Evolutionary conservation across 1,140 invertebrate genomes (phyloP), one percentile per base, ranked within the genome.

Genomic region (Drosophila parvula): DNA sequence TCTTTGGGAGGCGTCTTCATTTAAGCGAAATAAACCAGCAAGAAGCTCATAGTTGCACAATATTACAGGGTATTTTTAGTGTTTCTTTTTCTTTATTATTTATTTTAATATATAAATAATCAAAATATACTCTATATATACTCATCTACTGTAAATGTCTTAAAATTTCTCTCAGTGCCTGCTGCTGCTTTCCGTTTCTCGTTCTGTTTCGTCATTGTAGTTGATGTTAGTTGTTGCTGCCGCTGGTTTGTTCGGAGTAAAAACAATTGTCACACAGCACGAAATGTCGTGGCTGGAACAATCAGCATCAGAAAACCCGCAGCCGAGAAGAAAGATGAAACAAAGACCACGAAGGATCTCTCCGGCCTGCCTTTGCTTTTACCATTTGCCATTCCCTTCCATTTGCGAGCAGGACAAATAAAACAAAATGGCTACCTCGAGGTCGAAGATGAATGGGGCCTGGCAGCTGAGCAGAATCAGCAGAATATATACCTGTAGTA

Each of bases 381-480:
- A 7, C 38, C 14, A 7, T n/a, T n/a, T n/a, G 30, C 14, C 38
- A 7, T 40, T 40, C 38, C 14, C 7, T 40, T 40, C 38, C 38
- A n/a, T n/a, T 40, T n/a, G n/a, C 27, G 14, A 32, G 32, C 58
- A 68, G 45, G 40, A 76, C 62, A 69, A 78, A 70, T 48, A 60
- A 70, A 74, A 74, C 76, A 88, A 89, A 88, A 89, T 89, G 76
- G 84, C 84, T 71, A 81, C 79, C 68, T 61, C 79, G 83, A 83
- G 83, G 79, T 88, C 83, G 60, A 61, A 83, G 68, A 74, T 68
- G 79, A 69, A 79, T 79, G 61, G 64, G 59, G 32, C 34, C 56
- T 40, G 57, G 59, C 41, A 63, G 18, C 34, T 53, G 22, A 22
- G 22, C 34, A 18, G 43, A 41, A 74, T 51, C 69, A 74, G 32